Conservation (phyloP, 2,113 vertebrate species). For the Mystacornis crossleyi region DNA sequence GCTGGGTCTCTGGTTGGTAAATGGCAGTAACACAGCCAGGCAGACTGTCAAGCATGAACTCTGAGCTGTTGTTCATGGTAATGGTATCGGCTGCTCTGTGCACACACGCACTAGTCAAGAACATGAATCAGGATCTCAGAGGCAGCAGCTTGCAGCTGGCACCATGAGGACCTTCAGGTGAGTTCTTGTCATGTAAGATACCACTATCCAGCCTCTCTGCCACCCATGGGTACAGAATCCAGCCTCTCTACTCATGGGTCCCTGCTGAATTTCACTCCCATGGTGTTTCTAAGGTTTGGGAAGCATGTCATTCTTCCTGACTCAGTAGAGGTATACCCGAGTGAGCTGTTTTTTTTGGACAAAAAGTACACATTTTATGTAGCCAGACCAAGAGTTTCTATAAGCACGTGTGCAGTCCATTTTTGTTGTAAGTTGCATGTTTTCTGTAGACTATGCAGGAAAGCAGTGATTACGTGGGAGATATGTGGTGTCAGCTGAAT, state of each 20-base stretch:
- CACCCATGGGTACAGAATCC: fast-evolving
- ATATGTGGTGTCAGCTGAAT: not conserved
- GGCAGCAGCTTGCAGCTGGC: not conserved
- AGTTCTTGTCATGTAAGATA: not conserved
- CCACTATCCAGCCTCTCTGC: not conserved
- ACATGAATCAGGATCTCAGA: not conserved
- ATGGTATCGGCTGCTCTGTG: not conserved
- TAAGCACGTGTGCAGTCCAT: fast-evolving
- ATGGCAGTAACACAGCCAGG: not conserved
- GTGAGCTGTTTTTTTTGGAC: fast-evolving
- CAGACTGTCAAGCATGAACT: not conserved
- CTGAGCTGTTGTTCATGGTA: not conserved
- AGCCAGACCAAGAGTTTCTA: not conserved
- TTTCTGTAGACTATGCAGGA: not conserved
- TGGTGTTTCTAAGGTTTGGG: not conserved
- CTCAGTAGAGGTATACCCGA: not conserved
- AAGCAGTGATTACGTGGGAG: not conserved
- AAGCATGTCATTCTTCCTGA: not conserved
- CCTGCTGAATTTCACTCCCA: not conserved
- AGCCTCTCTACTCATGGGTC: not conserved
- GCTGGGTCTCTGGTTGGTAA: not conserved
- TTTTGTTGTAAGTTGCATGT: not conserved
- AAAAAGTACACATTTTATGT: not conserved
- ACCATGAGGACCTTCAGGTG: not conserved
- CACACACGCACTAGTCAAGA: not conserved